Conservation (phyloP, 2,888 invertebrate species). For the Tiliacea citrago region DNA sequence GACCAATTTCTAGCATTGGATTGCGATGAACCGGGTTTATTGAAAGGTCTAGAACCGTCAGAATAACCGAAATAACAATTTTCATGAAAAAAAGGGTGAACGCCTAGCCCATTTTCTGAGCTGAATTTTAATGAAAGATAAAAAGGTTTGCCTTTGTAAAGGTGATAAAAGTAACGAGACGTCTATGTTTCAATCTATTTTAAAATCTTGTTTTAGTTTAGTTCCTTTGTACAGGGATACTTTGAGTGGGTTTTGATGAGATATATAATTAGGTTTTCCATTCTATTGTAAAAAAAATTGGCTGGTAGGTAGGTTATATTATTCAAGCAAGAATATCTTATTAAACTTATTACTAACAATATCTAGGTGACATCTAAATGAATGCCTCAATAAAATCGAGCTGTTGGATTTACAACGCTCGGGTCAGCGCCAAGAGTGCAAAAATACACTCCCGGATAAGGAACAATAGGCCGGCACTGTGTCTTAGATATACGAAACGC, state of each 20-base stretch:
- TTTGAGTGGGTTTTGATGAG: background rate
- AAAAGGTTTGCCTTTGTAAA: slow-evolving; percentile 34
- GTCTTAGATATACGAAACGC: no score
- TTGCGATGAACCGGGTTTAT: background rate
- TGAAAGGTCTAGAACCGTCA: background rate
- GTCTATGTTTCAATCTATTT: slow-evolving; percentile 6
- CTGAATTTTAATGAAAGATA: slow-evolving; percentile 26
- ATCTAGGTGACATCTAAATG: no score
- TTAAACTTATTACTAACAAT: no score
- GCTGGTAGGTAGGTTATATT: background rate
- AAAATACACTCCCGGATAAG: no score
- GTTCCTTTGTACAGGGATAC: background rate
- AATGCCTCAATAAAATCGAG: no score
- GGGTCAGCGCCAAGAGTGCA: background rate
- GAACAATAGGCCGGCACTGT: no score
- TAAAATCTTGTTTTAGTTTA: background rate
- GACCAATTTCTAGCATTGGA: background rate
- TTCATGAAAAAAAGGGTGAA: background rate
- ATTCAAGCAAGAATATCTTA: background rate
- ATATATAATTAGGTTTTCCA: background rate
- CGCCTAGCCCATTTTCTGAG: background rate
- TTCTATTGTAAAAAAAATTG: background rate
- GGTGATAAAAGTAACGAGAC: slow-evolving; percentile 9
- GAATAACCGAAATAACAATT: background rate
- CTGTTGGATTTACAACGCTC: background rate